These are phyloP conservation scores for Salmo trutta DNA, from an alignment of 2,797 vertebrate species.

Conservation along the genomic window DNA sequence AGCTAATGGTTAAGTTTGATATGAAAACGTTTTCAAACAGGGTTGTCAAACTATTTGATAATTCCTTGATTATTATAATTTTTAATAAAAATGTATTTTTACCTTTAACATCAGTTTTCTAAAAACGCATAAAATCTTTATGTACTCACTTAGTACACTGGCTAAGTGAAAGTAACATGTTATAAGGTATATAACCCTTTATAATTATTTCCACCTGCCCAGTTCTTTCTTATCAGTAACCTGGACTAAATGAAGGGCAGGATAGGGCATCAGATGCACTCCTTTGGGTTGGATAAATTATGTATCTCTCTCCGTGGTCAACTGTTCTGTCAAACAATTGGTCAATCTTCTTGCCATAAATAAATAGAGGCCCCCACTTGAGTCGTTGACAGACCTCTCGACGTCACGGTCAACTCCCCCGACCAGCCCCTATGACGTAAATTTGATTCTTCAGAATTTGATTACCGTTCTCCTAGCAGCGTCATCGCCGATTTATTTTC, in stretches of 20 bases:
- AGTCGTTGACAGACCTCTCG: constrained; percentile 20
- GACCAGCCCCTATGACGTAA: constrained; percentile 64
- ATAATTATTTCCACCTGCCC: not conserved
- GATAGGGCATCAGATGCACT: too few species aligned
- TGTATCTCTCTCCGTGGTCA: not conserved
- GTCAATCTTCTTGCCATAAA: not conserved
- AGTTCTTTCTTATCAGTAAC: not conserved
- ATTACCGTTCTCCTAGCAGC: too few species aligned
- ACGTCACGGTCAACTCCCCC: constrained; percentile 77
- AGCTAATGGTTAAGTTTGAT: too few species aligned
- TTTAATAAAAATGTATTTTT: too few species aligned
- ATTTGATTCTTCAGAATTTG: constrained; percentile 11
- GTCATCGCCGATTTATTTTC: too few species aligned
- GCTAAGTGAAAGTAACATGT: not conserved
- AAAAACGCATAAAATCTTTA: too few species aligned
- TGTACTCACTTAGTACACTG: not conserved
- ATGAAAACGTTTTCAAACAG: too few species aligned
- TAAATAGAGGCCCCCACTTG: not conserved
- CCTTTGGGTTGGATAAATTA: too few species aligned
- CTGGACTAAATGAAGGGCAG: not conserved
- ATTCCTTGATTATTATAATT: too few species aligned
- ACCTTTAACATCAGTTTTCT: too few species aligned
- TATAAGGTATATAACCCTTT: not conserved
- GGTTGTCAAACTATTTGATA: too few species aligned
- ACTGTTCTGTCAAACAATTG: not conserved